Conservation (phyloP, 2,888 invertebrate species). For the Rhimphoctona megacephalus region DNA sequence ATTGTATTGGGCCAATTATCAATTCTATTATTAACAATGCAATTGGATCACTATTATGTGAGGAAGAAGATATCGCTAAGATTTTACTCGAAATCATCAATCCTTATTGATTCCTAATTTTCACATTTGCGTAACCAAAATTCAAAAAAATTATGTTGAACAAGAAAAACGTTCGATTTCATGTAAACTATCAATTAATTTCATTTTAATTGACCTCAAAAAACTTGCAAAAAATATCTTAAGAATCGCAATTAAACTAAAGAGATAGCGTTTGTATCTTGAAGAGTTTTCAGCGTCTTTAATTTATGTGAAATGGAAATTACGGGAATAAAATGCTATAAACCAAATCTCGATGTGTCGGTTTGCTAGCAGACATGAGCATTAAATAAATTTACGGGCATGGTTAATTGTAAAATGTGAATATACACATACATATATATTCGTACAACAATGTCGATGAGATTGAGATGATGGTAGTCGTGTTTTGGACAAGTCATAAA, state of each 20-base stretch:
- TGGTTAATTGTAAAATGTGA: conserved; percentile 27
- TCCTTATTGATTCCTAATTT: too few relatives aligned
- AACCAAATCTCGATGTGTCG: conserved; percentile 10
- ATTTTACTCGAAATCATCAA: too few relatives aligned
- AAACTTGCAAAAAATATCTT: neutral
- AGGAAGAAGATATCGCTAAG: too few relatives aligned
- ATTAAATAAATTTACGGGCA: conserved; percentile 30
- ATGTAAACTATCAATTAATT: neutral
- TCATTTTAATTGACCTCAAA: neutral
- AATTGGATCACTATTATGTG: too few relatives aligned
- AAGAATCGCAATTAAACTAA: neutral
- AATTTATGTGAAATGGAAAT: conserved; percentile 34
- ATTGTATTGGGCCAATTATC: too few relatives aligned
- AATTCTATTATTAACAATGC: too few relatives aligned
- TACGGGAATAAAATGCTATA: conserved; percentile 4
- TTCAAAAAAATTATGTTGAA: too few relatives aligned
- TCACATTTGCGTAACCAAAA: too few relatives aligned
- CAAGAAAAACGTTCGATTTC: too few relatives aligned
- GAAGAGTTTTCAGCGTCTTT: neutral
- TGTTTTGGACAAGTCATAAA: conserved; percentile 15
- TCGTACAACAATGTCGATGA: neutral
- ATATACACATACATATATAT: neutral
- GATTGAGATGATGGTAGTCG: conserved; percentile 13
- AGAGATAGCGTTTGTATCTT: neutral
- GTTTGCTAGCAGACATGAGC: conserved; percentile 13